Evolutionary conservation across 92 coral and sea anemone genomes (phyloP).

Genomic region (Actinostola sp.): DNA sequence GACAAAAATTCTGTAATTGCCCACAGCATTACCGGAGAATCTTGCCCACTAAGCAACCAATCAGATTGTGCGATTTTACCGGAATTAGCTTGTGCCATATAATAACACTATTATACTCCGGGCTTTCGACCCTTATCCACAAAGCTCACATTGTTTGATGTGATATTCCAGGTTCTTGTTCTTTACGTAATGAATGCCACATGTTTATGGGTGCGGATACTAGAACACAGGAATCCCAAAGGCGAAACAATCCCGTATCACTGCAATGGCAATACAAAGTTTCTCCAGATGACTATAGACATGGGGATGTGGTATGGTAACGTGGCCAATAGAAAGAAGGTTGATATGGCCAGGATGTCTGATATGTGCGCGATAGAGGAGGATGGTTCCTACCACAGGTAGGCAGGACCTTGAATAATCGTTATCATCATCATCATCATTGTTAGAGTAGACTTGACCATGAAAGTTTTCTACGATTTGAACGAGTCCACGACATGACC

Average conservation of each 20-base stretch:
- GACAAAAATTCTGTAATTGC: too few relatives aligned
- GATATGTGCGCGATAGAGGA: slow-evolving; percentile 71
- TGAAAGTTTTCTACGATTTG: too few relatives aligned
- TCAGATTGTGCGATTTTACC: too few relatives aligned
- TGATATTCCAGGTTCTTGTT: slow-evolving; percentile 65
- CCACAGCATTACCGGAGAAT: too few relatives aligned
- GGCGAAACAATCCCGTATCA: slow-evolving; percentile 21
- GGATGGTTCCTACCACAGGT: slow-evolving; percentile 77
- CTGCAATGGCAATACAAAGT: slow-evolving; percentile 58
- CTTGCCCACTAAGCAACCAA: too few relatives aligned
- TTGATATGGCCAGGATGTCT: slow-evolving; percentile 58
- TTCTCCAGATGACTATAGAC: slow-evolving; percentile 79
- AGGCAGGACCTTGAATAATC: slow-evolving; percentile 1
- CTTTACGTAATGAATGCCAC: slow-evolving; percentile 71
- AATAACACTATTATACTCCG: neutral
- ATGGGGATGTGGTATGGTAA: slow-evolving; percentile 79
- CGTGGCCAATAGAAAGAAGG: slow-evolving; percentile 51
- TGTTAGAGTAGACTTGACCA: neutral
- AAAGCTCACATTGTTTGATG: neutral
- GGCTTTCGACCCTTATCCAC: neutral
- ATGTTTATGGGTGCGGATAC: slow-evolving; percentile 83
- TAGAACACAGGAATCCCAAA: slow-evolving; percentile 65
- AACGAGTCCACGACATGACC: too few relatives aligned
- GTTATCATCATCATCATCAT: too few relatives aligned
- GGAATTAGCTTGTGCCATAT: neutral